Evolutionary conservation across 2,888 invertebrate species (phyloP), one percentile per base, ranked within the genome.

Genomic region (Theretra japonica): DNA sequence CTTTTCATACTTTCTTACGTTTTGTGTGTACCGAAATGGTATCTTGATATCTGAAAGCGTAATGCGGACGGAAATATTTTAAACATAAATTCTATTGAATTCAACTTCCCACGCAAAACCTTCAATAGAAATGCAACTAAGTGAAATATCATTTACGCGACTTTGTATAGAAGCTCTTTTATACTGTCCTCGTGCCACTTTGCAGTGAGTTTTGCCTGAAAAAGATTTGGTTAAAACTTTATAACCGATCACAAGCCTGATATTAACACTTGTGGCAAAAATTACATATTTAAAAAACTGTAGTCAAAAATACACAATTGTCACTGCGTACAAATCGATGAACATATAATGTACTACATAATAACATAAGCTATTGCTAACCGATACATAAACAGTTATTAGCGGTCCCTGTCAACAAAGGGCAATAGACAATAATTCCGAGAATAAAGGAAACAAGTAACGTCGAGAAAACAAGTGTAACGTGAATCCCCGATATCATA

Each of bases 401-500:
- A 65, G 21, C 17, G 23, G 15, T 17, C 17, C 23, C 23, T 65
- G 21, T 68, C 58, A 41, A 41, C 41, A 41, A 41, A 41, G 41
- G 41, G 23, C 23, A 56, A 48, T 58, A 48, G 62, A 68, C 72
- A 73, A 73, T 70, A 41, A 75, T 75, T 73, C 48, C 50, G 41
- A 5, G 68, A 56, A 73, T 28, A 25, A 70, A 33, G 60, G 33
- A 53, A 73, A 59, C 19, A 74, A 50, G n/a, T 62, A 60, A 19
- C 17, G 41, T 69, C 73, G 70, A 73, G n/a, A 62, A 68, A 79
- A 77, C 76, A 77, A 77, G 71, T 74, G 82, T 73, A 70, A 77
- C 82, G 76, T 82, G 75, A 79, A 78, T 81, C 83, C 85, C 75
- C 80, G 84, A 85, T 76, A 77, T 79, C 77, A 73, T 74, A 80